Base-by-base conservation (phyloP, 2,113 vertebrate genomes). In the Struthidea cinerea region DNA sequence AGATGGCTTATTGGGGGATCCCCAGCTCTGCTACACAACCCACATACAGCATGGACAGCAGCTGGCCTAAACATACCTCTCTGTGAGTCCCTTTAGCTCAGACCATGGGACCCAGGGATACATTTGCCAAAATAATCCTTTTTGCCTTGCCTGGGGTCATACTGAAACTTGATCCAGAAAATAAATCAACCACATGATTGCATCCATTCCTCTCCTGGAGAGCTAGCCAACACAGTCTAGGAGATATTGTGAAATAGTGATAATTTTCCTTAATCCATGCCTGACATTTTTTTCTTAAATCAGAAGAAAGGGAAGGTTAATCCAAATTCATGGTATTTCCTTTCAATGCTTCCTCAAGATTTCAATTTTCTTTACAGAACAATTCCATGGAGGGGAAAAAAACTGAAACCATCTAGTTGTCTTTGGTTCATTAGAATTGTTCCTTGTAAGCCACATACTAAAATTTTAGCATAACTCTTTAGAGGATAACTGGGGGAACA, bases 101-200 rank as follows among this genome's bases (percentile, higher is more conserved):
- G 85, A 61, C 37, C 67, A 84, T 1, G 0, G 46, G 55, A 92
- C 67, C 8, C 70, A 77, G 86, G 39, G 42, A 77, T 27, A 50
- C 22, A 83, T 27, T 86, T 93, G 85, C 82, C 95, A 95, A 95
- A 95, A 93, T 22, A 96, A 83, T 73, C 63, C 71, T 93, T 82
- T 87, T 75, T 90, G 59, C 26, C 27, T 42, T 4, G 18, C 42
- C 75, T 90, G 50, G 21, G 47, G 70, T 46, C 55, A 88, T 46
- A 59, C 15, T 84, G 84, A 86, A 85, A 79, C 41, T 68, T 60
- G 47, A 93, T 73, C 78, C 95, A 96, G 70, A 94, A 95, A 95
- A 82, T 79, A 93, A 93, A 78, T 71, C 90, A 95, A 96, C 61
- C 84, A 85, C 84, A 94, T 75, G 81, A 89, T 65, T 95, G 70